Evolutionary conservation across 1,140 invertebrate genomes (phyloP), one percentile per base, ranked within the genome.

Genomic region (Akabosia matsudoensis): DNA sequence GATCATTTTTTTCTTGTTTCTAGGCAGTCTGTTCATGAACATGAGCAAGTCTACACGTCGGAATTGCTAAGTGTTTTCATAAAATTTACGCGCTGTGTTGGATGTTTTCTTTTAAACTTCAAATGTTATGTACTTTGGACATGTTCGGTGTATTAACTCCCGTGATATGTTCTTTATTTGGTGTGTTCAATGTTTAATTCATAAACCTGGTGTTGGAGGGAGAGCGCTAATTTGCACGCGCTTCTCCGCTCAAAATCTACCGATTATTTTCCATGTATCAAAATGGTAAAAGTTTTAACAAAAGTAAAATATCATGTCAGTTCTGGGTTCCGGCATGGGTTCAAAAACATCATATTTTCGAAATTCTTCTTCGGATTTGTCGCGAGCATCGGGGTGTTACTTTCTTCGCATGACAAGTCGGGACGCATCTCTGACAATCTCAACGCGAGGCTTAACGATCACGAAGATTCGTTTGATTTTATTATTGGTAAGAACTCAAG

Each of bases 341-440:
- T 77, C 51, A 77, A 77, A 74, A 77, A 77, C 74, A 71, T 77
- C 52, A 74, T 77, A 22, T 77, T 77, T 70, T 77, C 76, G 22
- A 77, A 77, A 70, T 77, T 77, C 76, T 77, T 77, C 67, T 77
- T 77, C 61, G 76, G 76, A 7, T 77, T 77, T 74, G 73, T 77
- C 56, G 73, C 76, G 30, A 70, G 54, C 37, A 18, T 77, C 37
- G 73, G 72, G n/a, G 56, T 77, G 56, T 26, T 77, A 28, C 34
- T 77, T 22, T 33, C 56, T 26, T 61, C 45, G 28, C 73, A 77
- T 74, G 76, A 77, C 45, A 77, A 77, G 64, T 61, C 76, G 14
- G 76, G 73, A 34, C 33, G 76, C 26, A 61, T 77, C 33, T 51
- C 37, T 28, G 77, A 78, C 45, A 78, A 70, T 45, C 33, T 78